These are phyloP conservation scores for Drosophila subpulchrella DNA, from an alignment of 1,140 invertebrate species.

Conservation along the genomic window DNA sequence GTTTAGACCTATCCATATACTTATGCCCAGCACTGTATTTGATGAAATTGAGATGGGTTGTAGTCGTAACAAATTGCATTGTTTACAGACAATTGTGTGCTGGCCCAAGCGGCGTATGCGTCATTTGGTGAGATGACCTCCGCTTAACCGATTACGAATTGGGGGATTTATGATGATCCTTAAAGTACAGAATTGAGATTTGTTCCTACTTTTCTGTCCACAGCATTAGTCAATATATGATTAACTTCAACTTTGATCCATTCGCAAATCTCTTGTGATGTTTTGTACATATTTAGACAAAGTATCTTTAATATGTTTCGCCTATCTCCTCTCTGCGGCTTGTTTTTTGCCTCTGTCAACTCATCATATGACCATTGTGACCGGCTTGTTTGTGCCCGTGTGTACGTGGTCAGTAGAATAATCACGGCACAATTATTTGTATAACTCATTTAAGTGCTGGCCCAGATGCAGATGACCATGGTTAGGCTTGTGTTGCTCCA, in stretches of 20 bases:
- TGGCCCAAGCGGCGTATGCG: conserved; percentile 47
- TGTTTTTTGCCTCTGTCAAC: conserved; percentile 7
- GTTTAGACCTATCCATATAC: neutral
- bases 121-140: conserved; percentile 37
- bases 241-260: conserved; percentile 15
- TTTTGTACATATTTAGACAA: conserved; percentile 18
- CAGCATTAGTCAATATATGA: conserved; percentile 32
- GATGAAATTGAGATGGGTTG: conserved; percentile 1
- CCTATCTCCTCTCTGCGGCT: conserved; percentile 3
- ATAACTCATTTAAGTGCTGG: conserved; percentile 69
- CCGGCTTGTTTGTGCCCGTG: conserved; percentile 13
- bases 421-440: conserved; percentile 73
- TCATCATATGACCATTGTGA: conserved; percentile 31
- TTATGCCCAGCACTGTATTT: neutral
- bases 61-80: conserved; percentile 55
- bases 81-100: conserved; percentile 48
- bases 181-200: conserved; percentile 10
- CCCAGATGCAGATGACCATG: conserved; percentile 48
- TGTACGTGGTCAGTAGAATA: conserved; percentile 55
- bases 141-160: conserved; percentile 17
- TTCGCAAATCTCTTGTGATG: conserved; percentile 12
- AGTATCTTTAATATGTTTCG: conserved; percentile 36
- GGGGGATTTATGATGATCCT: conserved; percentile 41
- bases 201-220: neutral
- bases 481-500: conserved; percentile 3